Percentiles rank a stretch among this genome's conserved stretches.
Conservation (phyloP, 2,888 invertebrate species). For the Oligia latruncula region DNA sequence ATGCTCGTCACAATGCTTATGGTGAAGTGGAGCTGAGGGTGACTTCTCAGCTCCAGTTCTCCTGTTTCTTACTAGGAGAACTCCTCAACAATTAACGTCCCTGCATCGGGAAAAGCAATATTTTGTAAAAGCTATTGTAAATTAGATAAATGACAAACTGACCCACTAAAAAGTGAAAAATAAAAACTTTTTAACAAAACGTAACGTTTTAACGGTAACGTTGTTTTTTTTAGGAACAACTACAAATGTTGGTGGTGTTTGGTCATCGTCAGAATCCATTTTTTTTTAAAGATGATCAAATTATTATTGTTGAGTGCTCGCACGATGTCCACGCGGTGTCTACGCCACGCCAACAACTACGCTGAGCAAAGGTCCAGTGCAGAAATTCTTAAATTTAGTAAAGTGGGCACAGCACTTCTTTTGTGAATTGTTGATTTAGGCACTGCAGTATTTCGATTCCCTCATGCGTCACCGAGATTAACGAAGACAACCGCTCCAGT, state of each 20-base stretch:
- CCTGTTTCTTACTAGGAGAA: no score
- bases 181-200: no score
- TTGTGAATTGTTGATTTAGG: slow-evolving; percentile 14
- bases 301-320: background rate
- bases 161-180: no score
- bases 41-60: no score
- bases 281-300: background rate
- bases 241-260: background rate
- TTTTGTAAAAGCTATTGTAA: no score
- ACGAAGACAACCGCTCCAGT: slow-evolving; percentile 1
- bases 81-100: no score
- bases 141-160: no score
- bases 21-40: no score
- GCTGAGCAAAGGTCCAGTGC: background rate
- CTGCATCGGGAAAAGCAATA: no score
- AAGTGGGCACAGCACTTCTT: background rate
- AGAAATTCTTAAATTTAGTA: background rate
- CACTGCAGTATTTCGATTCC: slow-evolving; percentile 23
- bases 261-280: background rate
- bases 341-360: background rate
- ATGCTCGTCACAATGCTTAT: no score
- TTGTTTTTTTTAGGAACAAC: background rate
- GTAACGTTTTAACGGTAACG: no score
- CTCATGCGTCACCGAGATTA: slow-evolving; percentile 17
- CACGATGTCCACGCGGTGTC: background rate